Evolutionary conservation across 2,113 vertebrate genomes (phyloP).

Genomic region (Oreochromis tanganicae): DNA sequence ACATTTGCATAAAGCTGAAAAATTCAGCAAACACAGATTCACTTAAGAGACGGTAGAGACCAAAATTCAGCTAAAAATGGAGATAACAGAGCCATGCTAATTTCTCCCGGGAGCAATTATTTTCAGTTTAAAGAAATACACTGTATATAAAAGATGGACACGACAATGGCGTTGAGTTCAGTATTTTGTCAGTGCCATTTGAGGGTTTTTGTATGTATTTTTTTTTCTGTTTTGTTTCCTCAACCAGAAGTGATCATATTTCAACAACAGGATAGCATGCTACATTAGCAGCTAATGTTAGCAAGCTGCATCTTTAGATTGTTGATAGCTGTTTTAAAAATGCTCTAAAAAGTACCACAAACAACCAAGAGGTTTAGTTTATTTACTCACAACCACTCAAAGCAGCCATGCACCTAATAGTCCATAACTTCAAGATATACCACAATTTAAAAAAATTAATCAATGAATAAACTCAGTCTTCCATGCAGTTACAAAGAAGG

Average conservation of each 20-base stretch:
- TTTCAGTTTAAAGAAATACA: background rate
- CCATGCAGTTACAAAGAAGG: background rate
- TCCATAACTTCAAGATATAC: background rate
- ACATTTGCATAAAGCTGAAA: background rate
- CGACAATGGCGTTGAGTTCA: too few species aligned
- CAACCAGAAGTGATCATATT: background rate
- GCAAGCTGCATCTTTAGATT: background rate
- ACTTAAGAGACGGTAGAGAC: background rate
- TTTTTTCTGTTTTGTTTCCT: background rate
- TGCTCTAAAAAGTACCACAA: background rate
- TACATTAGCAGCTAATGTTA: background rate
- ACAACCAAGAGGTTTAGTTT: background rate
- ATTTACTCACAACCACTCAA: background rate
- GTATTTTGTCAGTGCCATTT: too few species aligned
- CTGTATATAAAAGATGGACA: background rate
- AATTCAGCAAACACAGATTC: background rate
- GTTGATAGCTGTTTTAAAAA: background rate
- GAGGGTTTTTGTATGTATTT: background rate
- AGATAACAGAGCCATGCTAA: background rate
- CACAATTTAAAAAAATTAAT: background rate
- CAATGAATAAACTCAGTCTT: background rate
- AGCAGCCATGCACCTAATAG: background rate
- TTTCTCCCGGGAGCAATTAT: background rate
- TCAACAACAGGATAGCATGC: background rate
- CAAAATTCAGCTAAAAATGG: background rate